Evolutionary conservation across 1,140 invertebrate genomes (phyloP).

Genomic region (Brachionus rubens): DNA sequence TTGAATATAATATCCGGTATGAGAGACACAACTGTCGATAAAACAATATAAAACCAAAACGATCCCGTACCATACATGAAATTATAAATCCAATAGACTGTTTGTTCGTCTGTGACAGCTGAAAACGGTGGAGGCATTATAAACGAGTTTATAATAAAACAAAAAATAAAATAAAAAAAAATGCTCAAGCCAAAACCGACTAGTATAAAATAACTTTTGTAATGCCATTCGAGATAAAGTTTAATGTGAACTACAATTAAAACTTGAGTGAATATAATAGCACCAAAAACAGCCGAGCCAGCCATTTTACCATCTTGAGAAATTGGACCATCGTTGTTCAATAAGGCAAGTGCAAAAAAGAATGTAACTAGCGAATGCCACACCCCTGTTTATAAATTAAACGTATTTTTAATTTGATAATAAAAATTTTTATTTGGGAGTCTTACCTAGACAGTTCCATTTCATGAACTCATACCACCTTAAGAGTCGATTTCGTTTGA

Average conservation of each 20-base stretch:
- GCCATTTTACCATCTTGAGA: slow-evolving; percentile 10
- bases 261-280: slow-evolving; percentile 21
- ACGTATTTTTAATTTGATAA: not conserved
- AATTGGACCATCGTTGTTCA: not conserved
- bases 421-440: not conserved
- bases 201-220: slow-evolving; percentile 20
- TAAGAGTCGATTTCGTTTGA: slow-evolving; percentile 17
- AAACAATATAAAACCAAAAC: slow-evolving; percentile 11
- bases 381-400: not conserved
- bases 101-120: slow-evolving; percentile 17
- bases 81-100: slow-evolving; percentile 37
- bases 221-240: slow-evolving; percentile 30
- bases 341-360: slow-evolving; percentile 1
- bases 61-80: slow-evolving; percentile 12
- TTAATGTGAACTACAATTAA: slow-evolving; percentile 37
- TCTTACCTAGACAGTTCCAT: slow-evolving; percentile 28
- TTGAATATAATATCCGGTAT: slow-evolving; percentile 35
- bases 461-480: slow-evolving; percentile 15
- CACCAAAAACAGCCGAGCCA: slow-evolving; percentile 13
- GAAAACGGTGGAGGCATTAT: slow-evolving; percentile 2
- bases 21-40: not conserved
- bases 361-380: slow-evolving; percentile 31
- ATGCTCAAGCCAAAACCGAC: slow-evolving; percentile 24
- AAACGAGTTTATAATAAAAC: slow-evolving; percentile 24
- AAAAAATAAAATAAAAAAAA: slow-evolving; percentile 12